Evolutionary conservation across 2,113 vertebrate species (phyloP).

Genomic region (Phyllostomus discolor): DNA sequence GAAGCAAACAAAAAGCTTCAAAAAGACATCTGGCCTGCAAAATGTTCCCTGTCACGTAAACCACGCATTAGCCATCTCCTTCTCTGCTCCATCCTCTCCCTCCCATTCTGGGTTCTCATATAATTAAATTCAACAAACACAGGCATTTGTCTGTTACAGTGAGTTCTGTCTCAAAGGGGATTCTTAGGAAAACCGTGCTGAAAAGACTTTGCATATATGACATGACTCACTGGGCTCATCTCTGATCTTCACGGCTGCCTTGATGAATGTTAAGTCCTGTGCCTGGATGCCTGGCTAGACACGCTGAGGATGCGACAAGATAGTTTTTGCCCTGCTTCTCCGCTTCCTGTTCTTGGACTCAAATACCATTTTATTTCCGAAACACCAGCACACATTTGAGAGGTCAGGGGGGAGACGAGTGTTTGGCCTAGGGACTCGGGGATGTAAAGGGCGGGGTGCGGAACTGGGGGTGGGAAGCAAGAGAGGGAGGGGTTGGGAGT

Average conservation of each 20-base stretch:
- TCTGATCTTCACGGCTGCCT: not conserved
- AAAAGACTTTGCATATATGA: not conserved
- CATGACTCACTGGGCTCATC: not conserved
- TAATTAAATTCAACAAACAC: constrained; percentile 9
- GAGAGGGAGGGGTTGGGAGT: not conserved
- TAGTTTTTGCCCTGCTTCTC: not conserved
- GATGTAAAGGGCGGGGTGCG: not conserved
- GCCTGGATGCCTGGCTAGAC: fast-evolving
- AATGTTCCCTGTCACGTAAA: constrained; percentile 6
- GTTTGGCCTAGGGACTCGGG: not conserved
- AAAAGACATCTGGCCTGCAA: not conserved
- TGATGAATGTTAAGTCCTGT: not conserved
- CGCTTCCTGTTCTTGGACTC: not conserved
- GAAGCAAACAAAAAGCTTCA: not conserved
- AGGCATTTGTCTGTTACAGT: not conserved
- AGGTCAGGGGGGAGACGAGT: not conserved
- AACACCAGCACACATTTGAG: not conserved
- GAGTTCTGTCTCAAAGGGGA: not conserved
- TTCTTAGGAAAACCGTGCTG: not conserved
- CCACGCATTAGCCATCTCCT: not conserved
- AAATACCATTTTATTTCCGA: not conserved
- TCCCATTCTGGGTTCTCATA: not conserved
- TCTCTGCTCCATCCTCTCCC: not conserved
- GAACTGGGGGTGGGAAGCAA: not conserved
- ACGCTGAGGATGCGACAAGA: fast-evolving